Evolutionary conservation across 35 echinoderm and acorn worm species (phyloP).

Genomic region (Apostichopus californicus): DNA sequence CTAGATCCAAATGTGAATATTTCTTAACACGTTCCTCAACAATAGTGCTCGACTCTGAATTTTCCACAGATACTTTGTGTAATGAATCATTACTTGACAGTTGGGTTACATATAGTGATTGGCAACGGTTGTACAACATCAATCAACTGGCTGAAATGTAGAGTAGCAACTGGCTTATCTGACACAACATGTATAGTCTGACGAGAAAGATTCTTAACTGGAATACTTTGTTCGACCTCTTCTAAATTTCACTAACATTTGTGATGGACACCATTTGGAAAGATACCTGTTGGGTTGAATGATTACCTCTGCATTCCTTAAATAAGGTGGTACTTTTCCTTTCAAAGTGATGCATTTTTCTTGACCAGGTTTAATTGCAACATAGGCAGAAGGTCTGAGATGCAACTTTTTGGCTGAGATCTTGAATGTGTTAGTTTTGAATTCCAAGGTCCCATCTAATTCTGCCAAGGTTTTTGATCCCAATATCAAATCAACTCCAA

Average conservation of each 20-base stretch:
- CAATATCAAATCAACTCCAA: no score
- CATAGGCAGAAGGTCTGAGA: neutral
- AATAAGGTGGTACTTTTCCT: neutral
- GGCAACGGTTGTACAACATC: neutral
- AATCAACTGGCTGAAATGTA: neutral
- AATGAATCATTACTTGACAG: neutral
- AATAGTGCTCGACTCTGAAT: no score
- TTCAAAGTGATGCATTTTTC: neutral
- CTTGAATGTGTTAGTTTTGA: no score
- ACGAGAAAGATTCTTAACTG: neutral
- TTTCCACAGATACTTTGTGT: neutral
- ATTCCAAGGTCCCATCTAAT: no score
- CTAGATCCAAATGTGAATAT: conserved; percentile 2
- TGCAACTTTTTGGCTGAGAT: no score
- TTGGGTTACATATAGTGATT: neutral
- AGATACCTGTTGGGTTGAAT: neutral
- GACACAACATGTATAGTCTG: neutral
- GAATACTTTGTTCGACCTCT: neutral
- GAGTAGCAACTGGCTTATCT: neutral
- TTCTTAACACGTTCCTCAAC: neutral
- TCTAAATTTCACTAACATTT: neutral
- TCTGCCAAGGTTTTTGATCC: no score
- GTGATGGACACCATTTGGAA: neutral
- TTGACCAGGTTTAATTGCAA: neutral
- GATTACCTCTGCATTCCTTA: neutral